Evolutionary conservation across 2,888 invertebrate genomes (phyloP), one percentile per base, ranked within the genome.

Genomic region (Dugesia japonica): DNA sequence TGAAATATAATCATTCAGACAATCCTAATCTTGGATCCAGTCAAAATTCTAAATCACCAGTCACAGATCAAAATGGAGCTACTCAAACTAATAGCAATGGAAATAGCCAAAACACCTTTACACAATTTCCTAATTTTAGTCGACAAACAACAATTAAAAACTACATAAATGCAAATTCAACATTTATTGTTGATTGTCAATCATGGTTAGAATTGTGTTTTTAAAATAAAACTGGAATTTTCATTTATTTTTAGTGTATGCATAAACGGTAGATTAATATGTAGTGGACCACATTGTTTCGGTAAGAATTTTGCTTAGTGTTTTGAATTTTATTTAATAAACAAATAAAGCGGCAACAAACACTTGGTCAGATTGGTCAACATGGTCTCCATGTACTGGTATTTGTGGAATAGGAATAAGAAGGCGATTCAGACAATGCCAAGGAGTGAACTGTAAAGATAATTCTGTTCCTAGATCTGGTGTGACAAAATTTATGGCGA

Each of bases 341-440:
- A 56, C 17, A n/a, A n/a, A 13, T 56, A 1, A 1, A 56, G 56
- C 17, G 4, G 56, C 9, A 56, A 56, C 4, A n/a, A 42, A 75
- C 56, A 42, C 75, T 26, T 75, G 75, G 75, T 75, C 75, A 15
- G 42, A 42, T 17, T 75, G 75, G 75, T 26, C 75, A 7, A n/a
- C 42, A 42, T 75, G 75, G 75, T 75, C 75, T 26, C 42, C 42
- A 9, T 75, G 75, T 75, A 56, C 75, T 7, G 75, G 27, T 56
- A 42, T 75, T 23, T 75, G 75, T 42, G 75, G 71, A 13, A 71
- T n/a, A 7, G 75, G 75, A 23, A 56, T 75, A 13, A 17, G 56
- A 23, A 23, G 75, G 17, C 7, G 75, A n/a, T 75, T 56, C 20
- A 42, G 75, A 23, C 75, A 75, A 26, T 75, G 75, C 20, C 26